Conservation (phyloP, 2,113 vertebrate species). For the Paradoxurus hermaphroditus region DNA sequence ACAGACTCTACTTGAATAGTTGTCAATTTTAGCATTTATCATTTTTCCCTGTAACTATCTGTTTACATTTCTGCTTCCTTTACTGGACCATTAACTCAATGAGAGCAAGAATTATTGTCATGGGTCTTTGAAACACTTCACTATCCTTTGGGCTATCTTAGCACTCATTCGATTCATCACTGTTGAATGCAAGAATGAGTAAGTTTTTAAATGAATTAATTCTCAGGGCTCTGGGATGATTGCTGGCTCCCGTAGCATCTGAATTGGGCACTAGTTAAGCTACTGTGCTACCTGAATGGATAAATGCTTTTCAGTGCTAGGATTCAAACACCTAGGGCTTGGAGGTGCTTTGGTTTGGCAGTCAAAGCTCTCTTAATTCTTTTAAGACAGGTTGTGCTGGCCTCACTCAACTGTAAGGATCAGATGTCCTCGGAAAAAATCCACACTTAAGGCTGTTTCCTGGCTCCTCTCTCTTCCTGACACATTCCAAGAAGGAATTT, state of each 20-base stretch:
- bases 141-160: neutral
- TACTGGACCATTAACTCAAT: neutral
- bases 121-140: neutral
- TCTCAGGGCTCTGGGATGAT: neutral
- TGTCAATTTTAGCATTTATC: neutral
- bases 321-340: neutral
- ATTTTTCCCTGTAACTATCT: neutral
- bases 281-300: neutral
- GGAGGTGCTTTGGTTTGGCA: neutral
- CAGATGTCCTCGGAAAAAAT: slow-evolving; percentile 55
- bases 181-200: neutral
- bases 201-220: neutral
- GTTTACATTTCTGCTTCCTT: neutral
- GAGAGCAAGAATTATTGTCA: neutral
- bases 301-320: neutral
- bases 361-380: neutral
- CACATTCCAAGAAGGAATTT: slow-evolving; percentile 74
- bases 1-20: neutral
- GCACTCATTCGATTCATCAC: neutral
- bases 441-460: slow-evolving; percentile 42
- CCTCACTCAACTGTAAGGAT: slow-evolving; percentile 27
- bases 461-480: slow-evolving; percentile 61
- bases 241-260: neutral
- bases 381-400: slow-evolving; percentile 52
- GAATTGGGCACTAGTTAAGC: neutral